Evolutionary conservation across 2,888 invertebrate genomes (phyloP), one percentile per base, ranked within the genome.

Genomic region (Pristionchus fissidentatus): DNA sequence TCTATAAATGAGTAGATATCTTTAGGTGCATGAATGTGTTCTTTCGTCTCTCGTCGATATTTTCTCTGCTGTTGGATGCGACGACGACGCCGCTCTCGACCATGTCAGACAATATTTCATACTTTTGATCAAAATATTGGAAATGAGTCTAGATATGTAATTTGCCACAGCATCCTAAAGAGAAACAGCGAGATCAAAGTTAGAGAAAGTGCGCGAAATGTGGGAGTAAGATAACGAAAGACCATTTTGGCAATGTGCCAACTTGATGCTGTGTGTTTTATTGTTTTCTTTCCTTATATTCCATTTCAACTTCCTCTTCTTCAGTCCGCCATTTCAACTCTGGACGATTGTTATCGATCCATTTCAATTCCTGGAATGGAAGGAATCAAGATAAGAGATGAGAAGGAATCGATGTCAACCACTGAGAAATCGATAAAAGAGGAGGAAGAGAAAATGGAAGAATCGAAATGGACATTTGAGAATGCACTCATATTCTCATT

Each of bases 401-500:
- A 73, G n/a, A 43, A 29, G 2, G 43, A 43, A 73, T 19, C 5
- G n/a, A 73, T 41, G 3, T n/a, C 43, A 32, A 73, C 41, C 0
- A 66, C 43, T 26, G 73, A 46, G 43, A 22, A 29, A 15, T 3
- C 46, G 0, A 73, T 73, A n/a, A 13, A 38, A 46, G 29, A 35
- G 26, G 46, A 43, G 13, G 73, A 73, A 46, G 62, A 26, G 3
- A n/a, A 26, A 29, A 43, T 22, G 29, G 83, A 82, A 13, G 26
- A 38, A 29, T 86, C 89, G n/a, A 88, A 89, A 49, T 91, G 91
- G 91, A 86, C 88, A 0, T 90, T 91, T 83, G 88, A 87, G 43
- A 90, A 90, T 70, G 87, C 91, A 1, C 84, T 91, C 46, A 89
- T 91, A 8, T 91, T 91, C 80, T 87, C 91, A 10, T 91, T 90